These are phyloP conservation scores for Mycteria americana DNA, from an alignment of 2,797 vertebrate species.

Conservation along the genomic window DNA sequence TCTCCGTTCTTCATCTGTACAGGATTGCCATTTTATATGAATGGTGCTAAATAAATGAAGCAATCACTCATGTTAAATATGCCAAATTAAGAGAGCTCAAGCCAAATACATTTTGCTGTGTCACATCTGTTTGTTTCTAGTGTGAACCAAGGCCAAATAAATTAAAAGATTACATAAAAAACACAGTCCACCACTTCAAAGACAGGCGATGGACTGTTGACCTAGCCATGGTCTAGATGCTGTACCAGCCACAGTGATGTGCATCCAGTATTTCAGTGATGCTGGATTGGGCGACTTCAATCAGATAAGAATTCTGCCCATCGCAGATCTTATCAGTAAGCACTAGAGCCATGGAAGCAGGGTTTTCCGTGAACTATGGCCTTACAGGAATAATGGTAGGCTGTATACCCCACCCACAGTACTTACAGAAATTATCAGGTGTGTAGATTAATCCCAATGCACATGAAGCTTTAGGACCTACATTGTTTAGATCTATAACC, in stretches of 20 bases:
- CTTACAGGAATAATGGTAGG: neutral
- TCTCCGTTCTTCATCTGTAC: neutral
- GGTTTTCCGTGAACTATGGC: neutral
- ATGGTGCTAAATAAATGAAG: neutral
- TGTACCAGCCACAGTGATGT: neutral
- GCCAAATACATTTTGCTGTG: neutral
- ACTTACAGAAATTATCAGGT: neutral
- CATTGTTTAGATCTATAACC: neutral
- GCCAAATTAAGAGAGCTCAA: neutral
- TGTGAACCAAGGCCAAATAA: neutral
- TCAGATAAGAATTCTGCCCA: neutral
- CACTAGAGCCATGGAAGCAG: neutral
- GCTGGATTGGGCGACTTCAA: accelerated
- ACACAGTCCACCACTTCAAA: neutral
- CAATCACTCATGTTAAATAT: neutral
- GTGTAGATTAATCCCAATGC: neutral
- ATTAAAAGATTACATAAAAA: neutral
- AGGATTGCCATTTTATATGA: neutral
- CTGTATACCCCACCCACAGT: neutral
- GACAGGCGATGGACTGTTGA: accelerated
- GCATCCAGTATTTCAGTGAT: neutral
- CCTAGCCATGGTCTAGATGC: too few species aligned
- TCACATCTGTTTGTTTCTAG: neutral
- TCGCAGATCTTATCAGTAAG: neutral
- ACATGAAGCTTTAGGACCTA: neutral